A percentile compares a stretch with the other conserved stretches of the same genome.
Evolutionary conservation across 1,140 invertebrate species (phyloP).

Genomic region (Phymastichus coffea): DNA sequence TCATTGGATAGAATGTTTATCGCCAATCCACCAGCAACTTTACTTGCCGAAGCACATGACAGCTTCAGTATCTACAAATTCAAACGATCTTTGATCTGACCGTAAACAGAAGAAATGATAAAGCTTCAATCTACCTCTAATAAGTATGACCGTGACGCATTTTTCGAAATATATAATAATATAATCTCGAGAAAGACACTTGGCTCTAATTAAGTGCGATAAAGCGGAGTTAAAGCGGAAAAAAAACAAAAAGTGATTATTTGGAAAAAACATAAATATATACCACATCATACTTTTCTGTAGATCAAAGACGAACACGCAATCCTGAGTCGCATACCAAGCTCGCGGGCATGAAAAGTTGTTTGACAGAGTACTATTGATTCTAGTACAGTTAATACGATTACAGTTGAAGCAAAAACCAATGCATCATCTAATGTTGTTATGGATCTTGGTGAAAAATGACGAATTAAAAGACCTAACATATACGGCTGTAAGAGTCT

Average conservation of each 20-base stretch:
- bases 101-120: no score
- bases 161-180: background rate
- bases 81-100: no score
- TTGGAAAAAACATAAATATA: no score
- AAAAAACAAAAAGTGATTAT: no score
- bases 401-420: slow-evolving; percentile 50
- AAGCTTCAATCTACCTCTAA: background rate
- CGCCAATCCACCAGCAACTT: slow-evolving; percentile 76
- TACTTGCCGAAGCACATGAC: slow-evolving; percentile 54
- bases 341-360: slow-evolving; percentile 45
- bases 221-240: no score
- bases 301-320: slow-evolving; percentile 60
- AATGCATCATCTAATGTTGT: slow-evolving; percentile 48
- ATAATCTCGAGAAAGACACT: no score
- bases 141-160: slow-evolving; percentile 6
- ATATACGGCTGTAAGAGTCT: slow-evolving; percentile 49
- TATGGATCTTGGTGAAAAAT: slow-evolving; percentile 49
- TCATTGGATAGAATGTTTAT: slow-evolving; percentile 87
- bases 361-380: slow-evolving; percentile 51
- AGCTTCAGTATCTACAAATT: slow-evolving; percentile 44
- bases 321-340: slow-evolving; percentile 59
- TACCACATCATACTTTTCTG: slow-evolving; percentile 56
- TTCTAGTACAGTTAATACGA: slow-evolving; percentile 47
- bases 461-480: slow-evolving; percentile 52
- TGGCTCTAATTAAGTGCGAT: no score